Conservation (phyloP, 1,140 invertebrate species). For the Hyposmocoma kahamanoa region DNA sequence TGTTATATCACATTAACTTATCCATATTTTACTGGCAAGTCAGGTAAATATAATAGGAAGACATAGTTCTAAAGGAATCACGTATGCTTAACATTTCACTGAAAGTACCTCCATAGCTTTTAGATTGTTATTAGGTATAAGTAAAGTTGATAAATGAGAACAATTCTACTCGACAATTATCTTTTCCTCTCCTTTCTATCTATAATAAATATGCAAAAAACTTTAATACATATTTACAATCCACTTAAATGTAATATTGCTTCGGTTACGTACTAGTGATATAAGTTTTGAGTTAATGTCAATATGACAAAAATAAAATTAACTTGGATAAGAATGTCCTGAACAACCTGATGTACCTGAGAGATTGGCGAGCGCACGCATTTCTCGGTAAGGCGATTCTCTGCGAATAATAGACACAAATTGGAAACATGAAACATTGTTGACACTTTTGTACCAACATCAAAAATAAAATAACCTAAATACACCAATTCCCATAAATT, state of each 20-base stretch:
- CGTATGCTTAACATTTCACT: too few species aligned
- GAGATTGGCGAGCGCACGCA: conserved; percentile 52
- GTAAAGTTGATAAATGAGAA: too few species aligned
- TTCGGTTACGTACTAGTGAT: conserved; percentile 63
- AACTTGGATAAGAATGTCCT: conserved; percentile 58
- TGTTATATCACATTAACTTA: too few species aligned
- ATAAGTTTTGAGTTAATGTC: conserved; percentile 27
- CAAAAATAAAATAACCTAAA: background rate
- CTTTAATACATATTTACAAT: conserved; percentile 50
- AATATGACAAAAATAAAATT: conserved; percentile 33
- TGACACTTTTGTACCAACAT: background rate
- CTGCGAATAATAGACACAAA: conserved; percentile 36
- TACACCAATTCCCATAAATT: too few species aligned
- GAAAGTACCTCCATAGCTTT: too few species aligned
- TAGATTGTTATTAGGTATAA: too few species aligned
- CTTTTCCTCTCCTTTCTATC: too few species aligned
- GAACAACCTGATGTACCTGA: conserved; percentile 64
- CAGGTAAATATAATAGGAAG: too few species aligned
- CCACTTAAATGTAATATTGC: conserved; percentile 58
- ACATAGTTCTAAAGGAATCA: too few species aligned
- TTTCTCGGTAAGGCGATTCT: conserved; percentile 56
- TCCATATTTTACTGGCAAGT: too few species aligned
- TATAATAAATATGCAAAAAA: too few species aligned
- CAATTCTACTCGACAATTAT: too few species aligned
- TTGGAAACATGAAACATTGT: conserved; percentile 6